A percentile compares a stretch with the other conserved stretches of the same genome.
Evolutionary conservation across 2,113 vertebrate species (phyloP).

Genomic region (Diphyllodes magnificus): DNA sequence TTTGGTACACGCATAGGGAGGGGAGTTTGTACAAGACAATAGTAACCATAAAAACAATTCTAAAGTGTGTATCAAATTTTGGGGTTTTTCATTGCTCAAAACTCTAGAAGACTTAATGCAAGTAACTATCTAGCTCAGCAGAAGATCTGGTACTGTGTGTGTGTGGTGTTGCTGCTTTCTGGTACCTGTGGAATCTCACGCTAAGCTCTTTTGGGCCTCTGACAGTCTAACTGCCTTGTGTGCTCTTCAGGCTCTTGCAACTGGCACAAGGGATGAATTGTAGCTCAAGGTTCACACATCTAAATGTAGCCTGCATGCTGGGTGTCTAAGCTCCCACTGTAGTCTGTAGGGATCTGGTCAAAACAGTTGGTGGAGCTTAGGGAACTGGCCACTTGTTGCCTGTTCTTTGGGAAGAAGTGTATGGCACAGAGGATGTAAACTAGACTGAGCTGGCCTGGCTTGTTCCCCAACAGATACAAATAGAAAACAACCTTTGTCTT

Average conservation of each 20-base stretch:
- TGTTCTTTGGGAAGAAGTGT: not conserved
- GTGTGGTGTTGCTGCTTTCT: not conserved
- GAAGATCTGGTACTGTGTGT: not conserved
- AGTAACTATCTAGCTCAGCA: not conserved
- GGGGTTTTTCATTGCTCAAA: not conserved
- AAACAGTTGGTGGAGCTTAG: not conserved
- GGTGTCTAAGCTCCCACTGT: accelerated
- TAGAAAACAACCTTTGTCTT: not conserved
- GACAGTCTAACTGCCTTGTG: not conserved
- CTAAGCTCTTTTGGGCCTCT: not conserved
- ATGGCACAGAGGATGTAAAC: not conserved
- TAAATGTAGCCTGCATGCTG: accelerated
- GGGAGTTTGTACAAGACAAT: not conserved
- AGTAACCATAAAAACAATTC: not conserved
- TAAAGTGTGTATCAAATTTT: not conserved
- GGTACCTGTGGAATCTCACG: not conserved
- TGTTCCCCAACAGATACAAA: not conserved
- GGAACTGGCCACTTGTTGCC: not conserved
- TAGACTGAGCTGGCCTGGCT: not conserved
- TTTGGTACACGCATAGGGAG: not conserved
- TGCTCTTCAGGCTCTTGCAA: not conserved
- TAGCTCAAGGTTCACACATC: not conserved
- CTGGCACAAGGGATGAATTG: not conserved
- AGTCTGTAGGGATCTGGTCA: not conserved
- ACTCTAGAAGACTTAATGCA: not conserved